Evolutionary conservation across 2,888 invertebrate species (phyloP).

Genomic region (Scotopteryx bipunctaria): DNA sequence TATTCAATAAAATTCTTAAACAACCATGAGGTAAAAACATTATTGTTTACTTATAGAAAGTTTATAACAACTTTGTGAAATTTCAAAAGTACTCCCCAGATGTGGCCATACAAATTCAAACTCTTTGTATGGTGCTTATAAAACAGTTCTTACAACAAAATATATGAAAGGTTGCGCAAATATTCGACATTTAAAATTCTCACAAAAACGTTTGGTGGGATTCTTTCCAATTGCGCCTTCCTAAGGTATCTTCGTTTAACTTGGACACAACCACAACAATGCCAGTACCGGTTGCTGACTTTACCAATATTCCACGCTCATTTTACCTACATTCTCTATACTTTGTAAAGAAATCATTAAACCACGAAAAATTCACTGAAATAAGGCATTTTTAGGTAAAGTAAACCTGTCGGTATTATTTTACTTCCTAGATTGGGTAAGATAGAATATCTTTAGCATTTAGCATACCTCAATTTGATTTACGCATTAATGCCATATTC

Average conservation of each 20-base stretch:
- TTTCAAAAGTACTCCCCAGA: conserved; percentile 15
- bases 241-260: conserved; percentile 66
- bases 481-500: too few species aligned
- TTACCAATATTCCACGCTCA: conserved; percentile 38
- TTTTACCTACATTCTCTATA: conserved; percentile 1
- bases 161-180: conserved; percentile 23
- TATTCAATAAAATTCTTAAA: neutral
- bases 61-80: conserved; percentile 27
- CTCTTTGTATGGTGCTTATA: conserved; percentile 3
- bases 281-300: conserved; percentile 32
- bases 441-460: too few species aligned
- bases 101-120: conserved; percentile 32
- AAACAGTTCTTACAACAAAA: conserved; percentile 4
- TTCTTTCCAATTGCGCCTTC: conserved; percentile 70
- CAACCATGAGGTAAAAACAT: conserved; percentile 7
- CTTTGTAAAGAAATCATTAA: neutral
- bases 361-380: neutral
- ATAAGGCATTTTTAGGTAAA: neutral
- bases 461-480: too few species aligned
- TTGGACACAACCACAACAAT: conserved; percentile 53
- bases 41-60: conserved; percentile 20
- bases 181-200: conserved; percentile 49
- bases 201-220: conserved; percentile 59
- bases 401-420: neutral
- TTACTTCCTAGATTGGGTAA: neutral